These are phyloP conservation scores for Sebastes taczanowskii DNA, from an alignment of 2,797 vertebrate genomes.

Conservation along the genomic window DNA sequence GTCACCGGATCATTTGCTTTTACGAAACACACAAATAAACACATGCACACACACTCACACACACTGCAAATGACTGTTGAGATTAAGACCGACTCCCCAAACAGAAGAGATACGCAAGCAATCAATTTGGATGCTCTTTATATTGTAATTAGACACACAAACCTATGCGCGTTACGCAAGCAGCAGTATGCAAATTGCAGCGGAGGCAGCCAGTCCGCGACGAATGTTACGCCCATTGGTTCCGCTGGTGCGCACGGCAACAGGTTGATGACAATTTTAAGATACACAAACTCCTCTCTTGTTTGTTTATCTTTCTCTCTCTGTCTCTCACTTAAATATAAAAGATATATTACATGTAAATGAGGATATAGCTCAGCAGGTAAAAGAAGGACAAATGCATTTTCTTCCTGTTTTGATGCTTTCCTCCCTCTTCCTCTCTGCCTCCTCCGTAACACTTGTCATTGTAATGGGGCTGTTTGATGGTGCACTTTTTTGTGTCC, in stretches of 20 bases:
- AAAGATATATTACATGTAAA: constrained; percentile 3
- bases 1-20: constrained; percentile 26
- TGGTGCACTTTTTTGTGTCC: constrained; percentile 44
- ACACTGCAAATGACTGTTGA: constrained; percentile 30
- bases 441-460: constrained; percentile 1
- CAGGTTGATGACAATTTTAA: constrained; percentile 32
- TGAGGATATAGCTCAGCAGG: background rate
- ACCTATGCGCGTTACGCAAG: constrained; percentile 53
- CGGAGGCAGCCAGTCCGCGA: constrained; percentile 42
- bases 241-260: background rate
- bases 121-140: constrained; percentile 54
- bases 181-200: constrained; percentile 60
- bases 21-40: constrained; percentile 9
- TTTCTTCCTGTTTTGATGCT: background rate
- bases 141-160: constrained; percentile 56
- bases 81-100: constrained; percentile 2
- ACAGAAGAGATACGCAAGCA: constrained; percentile 23
- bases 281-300: constrained; percentile 33
- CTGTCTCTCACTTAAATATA: background rate
- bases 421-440: background rate
- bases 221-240: constrained; percentile 43
- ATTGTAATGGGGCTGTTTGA: constrained; percentile 55
- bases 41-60: background rate
- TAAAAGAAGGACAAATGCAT: background rate
- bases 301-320: constrained; percentile 7